Base-by-base conservation (phyloP, 2,113 vertebrate species). In the Noturus placidus region DNA sequence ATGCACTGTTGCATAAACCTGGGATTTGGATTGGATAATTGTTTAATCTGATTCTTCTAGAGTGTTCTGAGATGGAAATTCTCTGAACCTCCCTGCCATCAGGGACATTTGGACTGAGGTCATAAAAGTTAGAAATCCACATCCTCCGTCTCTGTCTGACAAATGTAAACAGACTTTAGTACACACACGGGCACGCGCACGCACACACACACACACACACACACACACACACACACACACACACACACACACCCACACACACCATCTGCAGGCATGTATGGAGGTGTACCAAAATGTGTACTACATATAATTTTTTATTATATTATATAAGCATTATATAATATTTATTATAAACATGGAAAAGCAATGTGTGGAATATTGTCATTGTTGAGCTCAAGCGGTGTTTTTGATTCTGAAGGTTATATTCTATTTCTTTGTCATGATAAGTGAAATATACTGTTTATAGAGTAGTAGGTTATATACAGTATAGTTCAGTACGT, bases 91-190 rank as follows among this genome's bases (percentile, higher is more conserved):
- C 59, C 59, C 85, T 86, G 76, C 22, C 77, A 69, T 70, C 85
- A 70, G 77, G 77, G 85, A 86, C 77, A 42, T 80, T 78, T 86
- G 85, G 65, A 70, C 30, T 86, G 33, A 86, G 85, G 65, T 86
- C 61, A 69, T 86, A 81, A 80, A 80, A 54, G 8, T 67, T 38
- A 67, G 15, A 25, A 54, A 77, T 69, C 63, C 85, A 79, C 85
- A 86, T 77, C 77, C 63, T 70, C n/a, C 19, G 33, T 65, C 33
- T 14, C 61, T 80, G 85, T 81, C 52, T 86, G 79, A 86, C 56
- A 33, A 38, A 59, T 65, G 46, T 61, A 79, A 27, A 86, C 54
- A 86, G 42, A 63, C 74, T 42, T 76, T 50, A 57, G 14, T 33
- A 33, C 70, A 86, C 5, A 9, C 30, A 25, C 38, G 57, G 30